Evolutionary conservation across 2,888 invertebrate genomes (phyloP), one percentile per base, ranked within the genome.

Genomic region (Eristalis tenax): DNA sequence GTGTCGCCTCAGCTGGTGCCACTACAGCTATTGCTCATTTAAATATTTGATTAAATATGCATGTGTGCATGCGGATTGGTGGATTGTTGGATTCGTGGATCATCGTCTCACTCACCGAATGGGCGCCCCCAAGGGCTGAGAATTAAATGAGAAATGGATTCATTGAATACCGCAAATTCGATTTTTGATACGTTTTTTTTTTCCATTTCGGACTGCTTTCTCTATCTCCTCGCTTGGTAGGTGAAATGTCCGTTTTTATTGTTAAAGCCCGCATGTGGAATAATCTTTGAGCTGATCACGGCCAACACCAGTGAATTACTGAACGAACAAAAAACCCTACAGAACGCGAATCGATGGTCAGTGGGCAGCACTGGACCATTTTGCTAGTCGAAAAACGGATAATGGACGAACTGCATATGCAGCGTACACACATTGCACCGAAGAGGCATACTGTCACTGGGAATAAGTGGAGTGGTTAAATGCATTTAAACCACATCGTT

Each of bases 401-500:
- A 81, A 82, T 78, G 78, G 74, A 82, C 69, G 32, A 77, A 38
- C 38, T 65, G 74, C 40, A 75, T 40, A 35, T 78, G n/a, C 26
- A 56, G 11, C 32, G 50, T 13, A 40, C 66, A 64, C 56, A 32
- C 23, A 35, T 10, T 56, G 32, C 28, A 15, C 4, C 63, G 50
- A 57, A 66, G 32, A 61, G 76, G 43, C 65, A 64, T 63, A 75
- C 61, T 73, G 79, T 83, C 76, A 74, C 71, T 63, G 43, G 71
- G 79, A 68, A 71, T 76, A 76, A 76, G 83, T 79, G 79, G 83
- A 87, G 83, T 83, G 79, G 75, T 87, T 83, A 83, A 87, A 83
- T 83, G 83, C 87, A 32, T 87, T 87, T 87, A 83, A 87, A 75
- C 87, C 87, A 79, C 87, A 83, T 83, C 78, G 87, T 87, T 87